Percentiles rank a stretch among this genome's conserved stretches.
Evolutionary conservation across 2,888 invertebrate species (phyloP).

Genomic region (Temnothorax rugatulus): DNA sequence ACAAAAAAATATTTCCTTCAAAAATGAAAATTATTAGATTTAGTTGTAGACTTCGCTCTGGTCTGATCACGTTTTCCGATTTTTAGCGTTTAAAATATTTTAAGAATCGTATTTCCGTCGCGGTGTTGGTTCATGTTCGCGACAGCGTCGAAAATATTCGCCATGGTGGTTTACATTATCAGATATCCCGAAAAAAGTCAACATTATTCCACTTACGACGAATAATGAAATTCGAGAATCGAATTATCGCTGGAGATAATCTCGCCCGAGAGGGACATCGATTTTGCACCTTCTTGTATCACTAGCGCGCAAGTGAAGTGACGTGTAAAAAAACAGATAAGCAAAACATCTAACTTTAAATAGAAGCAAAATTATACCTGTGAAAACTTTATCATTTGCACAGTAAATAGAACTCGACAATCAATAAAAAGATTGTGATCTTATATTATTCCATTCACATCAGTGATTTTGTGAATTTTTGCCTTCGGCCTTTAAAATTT

Average conservation of each 20-base stretch:
- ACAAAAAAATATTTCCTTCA: background rate
- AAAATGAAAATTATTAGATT: background rate
- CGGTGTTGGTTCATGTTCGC: too few species aligned
- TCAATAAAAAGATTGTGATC: background rate
- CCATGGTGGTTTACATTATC: background rate
- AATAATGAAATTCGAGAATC: constrained; percentile 25
- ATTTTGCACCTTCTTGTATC: background rate
- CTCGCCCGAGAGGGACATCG: background rate
- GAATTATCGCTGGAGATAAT: constrained; percentile 32
- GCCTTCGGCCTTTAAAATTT: background rate
- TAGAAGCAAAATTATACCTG: background rate
- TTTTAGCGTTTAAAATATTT: background rate
- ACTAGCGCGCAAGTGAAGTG: background rate
- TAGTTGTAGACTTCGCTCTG: background rate
- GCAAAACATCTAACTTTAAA: constrained; percentile 15
- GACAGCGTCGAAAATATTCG: too few species aligned
- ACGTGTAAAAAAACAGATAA: constrained; percentile 14
- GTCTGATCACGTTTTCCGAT: background rate
- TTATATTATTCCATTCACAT: background rate
- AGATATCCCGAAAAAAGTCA: background rate
- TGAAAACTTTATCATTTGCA: background rate
- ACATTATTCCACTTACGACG: background rate
- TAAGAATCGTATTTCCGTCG: too few species aligned
- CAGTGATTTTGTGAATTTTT: background rate
- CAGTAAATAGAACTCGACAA: background rate